Evolutionary conservation across 2,888 invertebrate genomes (phyloP).

Genomic region (Morinoia aosen): DNA sequence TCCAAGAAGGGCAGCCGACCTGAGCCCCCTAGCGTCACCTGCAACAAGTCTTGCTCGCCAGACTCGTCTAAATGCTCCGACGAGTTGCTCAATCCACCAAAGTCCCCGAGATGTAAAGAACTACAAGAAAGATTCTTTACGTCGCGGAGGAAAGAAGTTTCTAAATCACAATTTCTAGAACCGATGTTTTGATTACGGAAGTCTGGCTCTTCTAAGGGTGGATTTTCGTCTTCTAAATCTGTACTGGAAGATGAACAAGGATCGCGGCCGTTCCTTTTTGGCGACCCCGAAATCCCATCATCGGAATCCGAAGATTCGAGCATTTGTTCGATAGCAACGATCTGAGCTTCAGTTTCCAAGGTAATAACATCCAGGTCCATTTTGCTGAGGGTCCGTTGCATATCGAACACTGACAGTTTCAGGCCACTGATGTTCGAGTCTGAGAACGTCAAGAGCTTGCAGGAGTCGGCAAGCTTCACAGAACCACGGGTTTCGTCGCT

Average conservation of each 20-base stretch:
- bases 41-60: not conserved
- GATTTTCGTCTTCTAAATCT: constrained; percentile 61
- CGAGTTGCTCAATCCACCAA: not conserved
- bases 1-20: constrained; percentile 25
- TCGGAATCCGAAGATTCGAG: constrained; percentile 62
- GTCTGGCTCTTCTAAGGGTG: constrained; percentile 27
- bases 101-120: not conserved
- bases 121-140: not conserved
- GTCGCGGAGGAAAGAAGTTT: not conserved
- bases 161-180: not conserved
- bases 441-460: not conserved
- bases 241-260: not conserved
- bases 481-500: not conserved
- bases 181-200: not conserved
- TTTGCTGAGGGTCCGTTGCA: not conserved
- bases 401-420: not conserved
- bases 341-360: constrained; percentile 37
- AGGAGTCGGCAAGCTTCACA: not conserved
- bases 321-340: constrained; percentile 55
- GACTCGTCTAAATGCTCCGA: not conserved
- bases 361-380: constrained; percentile 33
- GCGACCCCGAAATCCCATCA: not conserved
- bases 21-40: not conserved
- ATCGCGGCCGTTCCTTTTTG: not conserved
- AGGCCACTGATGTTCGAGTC: not conserved